Percentiles rank a stretch among this genome's conserved stretches.
Evolutionary conservation across 2,888 invertebrate species (phyloP).

Genomic region (Acrocyrtus sp.): DNA sequence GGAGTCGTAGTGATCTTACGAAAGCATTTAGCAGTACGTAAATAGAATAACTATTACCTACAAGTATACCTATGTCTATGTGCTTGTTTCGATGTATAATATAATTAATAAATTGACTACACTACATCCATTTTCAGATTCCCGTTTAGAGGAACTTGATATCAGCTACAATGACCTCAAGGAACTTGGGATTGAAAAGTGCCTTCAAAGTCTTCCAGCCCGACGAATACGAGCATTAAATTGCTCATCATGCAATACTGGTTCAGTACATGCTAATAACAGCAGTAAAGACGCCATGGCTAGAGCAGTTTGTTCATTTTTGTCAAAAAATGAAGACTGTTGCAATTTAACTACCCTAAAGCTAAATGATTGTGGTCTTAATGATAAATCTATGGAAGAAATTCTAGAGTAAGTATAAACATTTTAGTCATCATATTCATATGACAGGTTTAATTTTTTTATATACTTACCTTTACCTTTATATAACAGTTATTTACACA

Average conservation of each 20-base stretch:
- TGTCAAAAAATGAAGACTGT: conserved; percentile 49
- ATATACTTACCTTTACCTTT: too few relatives aligned
- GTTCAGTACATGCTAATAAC: not conserved
- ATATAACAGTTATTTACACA: not conserved
- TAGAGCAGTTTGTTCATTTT: conserved; percentile 23
- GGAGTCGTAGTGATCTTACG: conserved; percentile 24
- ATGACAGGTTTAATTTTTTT: too few relatives aligned
- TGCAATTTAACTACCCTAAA: conserved; percentile 29
- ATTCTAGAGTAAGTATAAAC: conserved; percentile 32
- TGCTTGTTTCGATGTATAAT: not conserved
- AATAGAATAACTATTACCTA: too few relatives aligned
- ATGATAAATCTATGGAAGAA: conserved; percentile 14
- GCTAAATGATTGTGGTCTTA: conserved; percentile 40
- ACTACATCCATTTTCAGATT: conserved; percentile 50
- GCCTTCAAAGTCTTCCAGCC: conserved; percentile 35
- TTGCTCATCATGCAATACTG: conserved; percentile 33
- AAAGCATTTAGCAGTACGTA: conserved; percentile 52
- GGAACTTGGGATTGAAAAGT: conserved; percentile 48
- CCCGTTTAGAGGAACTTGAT: conserved; percentile 52
- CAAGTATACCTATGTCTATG: too few relatives aligned
- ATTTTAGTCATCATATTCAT: not conserved
- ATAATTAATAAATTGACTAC: not conserved
- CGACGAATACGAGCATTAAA: conserved; percentile 33
- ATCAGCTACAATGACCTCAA: conserved; percentile 56
- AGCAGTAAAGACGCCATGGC: conserved; percentile 15